phyloP scores from a whole-genome alignment of 2,888 invertebrate genomes.

The Brachylomia viminalis region DNA sequence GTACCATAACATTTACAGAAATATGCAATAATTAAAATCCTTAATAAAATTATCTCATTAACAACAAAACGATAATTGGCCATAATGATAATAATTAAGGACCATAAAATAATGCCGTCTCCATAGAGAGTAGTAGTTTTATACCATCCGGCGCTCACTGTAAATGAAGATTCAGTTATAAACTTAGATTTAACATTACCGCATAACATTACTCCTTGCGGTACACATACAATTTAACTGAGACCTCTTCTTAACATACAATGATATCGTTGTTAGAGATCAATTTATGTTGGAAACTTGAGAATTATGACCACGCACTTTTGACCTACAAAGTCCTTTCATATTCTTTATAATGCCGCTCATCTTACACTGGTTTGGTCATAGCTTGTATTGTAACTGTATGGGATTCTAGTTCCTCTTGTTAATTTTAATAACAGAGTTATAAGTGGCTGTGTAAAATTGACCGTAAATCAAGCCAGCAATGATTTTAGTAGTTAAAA shows the following conservation, averaged over 20 bases:
- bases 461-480: constrained; percentile 49
- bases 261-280: constrained; percentile 65
- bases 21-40: constrained; percentile 3
- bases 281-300: constrained; percentile 69
- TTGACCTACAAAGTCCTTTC: constrained; percentile 73
- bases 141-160: constrained; percentile 69
- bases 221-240: constrained; percentile 73
- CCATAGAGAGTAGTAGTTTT: constrained; percentile 62
- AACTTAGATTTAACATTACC: constrained; percentile 81
- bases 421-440: constrained; percentile 77
- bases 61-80: constrained; percentile 29
- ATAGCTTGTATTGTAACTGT: constrained; percentile 76
- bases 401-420: constrained; percentile 75
- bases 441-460: constrained; percentile 41
- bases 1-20: constrained; percentile 26
- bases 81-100: constrained; percentile 38
- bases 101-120: constrained; percentile 59
- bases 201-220: constrained; percentile 83
- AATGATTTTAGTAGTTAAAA: constrained; percentile 39
- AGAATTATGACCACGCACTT: constrained; percentile 76
- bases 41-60: constrained; percentile 42
- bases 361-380: constrained; percentile 72
- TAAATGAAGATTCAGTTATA: constrained; percentile 83
- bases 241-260: constrained; percentile 70
- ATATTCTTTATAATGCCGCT: constrained; percentile 72